Evolutionary conservation across 1,140 invertebrate genomes (phyloP).

Genomic region (Ectropis grisescens): DNA sequence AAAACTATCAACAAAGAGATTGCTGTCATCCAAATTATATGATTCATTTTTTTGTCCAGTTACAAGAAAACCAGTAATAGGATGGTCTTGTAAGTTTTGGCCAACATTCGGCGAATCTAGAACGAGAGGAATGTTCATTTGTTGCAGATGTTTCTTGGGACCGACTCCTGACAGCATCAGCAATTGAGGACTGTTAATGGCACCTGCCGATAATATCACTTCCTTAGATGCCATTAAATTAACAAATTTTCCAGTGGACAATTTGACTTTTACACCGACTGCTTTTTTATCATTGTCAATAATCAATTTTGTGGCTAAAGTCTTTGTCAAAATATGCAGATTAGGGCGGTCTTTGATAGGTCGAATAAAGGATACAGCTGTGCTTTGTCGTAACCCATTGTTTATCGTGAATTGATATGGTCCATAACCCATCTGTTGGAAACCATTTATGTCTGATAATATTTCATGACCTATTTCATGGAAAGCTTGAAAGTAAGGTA

Average conservation of each 20-base stretch:
- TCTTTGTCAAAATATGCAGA: constrained; percentile 80
- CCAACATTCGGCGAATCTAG: constrained; percentile 76
- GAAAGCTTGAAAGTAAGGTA: constrained; percentile 74
- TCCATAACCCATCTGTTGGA: constrained; percentile 83
- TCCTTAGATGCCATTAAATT: constrained; percentile 47
- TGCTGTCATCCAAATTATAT: constrained; percentile 8
- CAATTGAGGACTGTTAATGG: constrained; percentile 62
- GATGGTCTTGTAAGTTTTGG: constrained; percentile 76
- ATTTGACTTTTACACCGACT: constrained; percentile 33
- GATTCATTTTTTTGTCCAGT: constrained; percentile 10
- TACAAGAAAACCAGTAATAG: constrained; percentile 15
- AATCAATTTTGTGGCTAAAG: constrained; percentile 76
- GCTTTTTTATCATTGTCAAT: constrained; percentile 71
- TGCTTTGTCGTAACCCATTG: constrained; percentile 84
- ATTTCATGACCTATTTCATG: constrained; percentile 86
- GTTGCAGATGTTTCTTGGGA: constrained; percentile 33
- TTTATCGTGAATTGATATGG: constrained; percentile 86
- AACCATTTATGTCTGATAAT: constrained; percentile 82
- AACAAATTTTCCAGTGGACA: constrained; percentile 38
- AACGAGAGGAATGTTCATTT: constrained; percentile 53
- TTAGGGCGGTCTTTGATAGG: constrained; percentile 81
- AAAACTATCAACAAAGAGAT: constrained; percentile 6
- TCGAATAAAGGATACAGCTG: constrained; percentile 85
- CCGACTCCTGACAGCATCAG: constrained; percentile 49
- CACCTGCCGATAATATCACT: constrained; percentile 64